Percentiles rank a stretch among this genome's conserved stretches.
Evolutionary conservation across 2,797 vertebrate species (phyloP).

Genomic region (Buphagus erythrorhynchus): DNA sequence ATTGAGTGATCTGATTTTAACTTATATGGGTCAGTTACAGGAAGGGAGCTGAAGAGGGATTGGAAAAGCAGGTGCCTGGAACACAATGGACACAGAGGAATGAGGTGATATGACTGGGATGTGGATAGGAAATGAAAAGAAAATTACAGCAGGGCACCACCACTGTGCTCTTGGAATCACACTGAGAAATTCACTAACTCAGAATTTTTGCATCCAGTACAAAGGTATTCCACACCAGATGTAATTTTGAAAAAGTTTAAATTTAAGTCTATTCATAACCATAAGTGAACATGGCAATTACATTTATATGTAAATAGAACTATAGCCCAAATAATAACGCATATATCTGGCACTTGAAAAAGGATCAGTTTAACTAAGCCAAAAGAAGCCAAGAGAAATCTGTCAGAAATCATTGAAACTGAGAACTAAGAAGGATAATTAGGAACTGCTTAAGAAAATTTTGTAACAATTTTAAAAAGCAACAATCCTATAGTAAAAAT

Average conservation of each 20-base stretch:
- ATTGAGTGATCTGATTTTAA: conserved; percentile 8
- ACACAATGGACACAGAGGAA: background rate
- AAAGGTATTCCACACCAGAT: background rate
- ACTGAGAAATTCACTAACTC: background rate
- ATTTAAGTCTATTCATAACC: background rate
- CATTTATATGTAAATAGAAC: background rate
- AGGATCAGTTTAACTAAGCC: background rate
- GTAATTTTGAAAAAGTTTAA: background rate
- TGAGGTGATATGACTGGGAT: background rate
- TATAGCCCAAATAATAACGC: background rate
- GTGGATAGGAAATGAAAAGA: background rate
- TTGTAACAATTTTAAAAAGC: background rate
- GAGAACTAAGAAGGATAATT: background rate
- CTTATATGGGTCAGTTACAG: background rate
- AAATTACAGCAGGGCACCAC: background rate
- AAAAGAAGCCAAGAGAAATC: background rate
- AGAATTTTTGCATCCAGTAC: background rate
- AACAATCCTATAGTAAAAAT: background rate
- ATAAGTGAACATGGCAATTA: background rate
- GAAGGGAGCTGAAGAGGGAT: background rate
- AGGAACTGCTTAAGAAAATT: background rate
- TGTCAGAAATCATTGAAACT: background rate
- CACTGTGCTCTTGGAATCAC: background rate
- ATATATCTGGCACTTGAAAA: background rate
- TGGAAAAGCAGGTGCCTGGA: conserved; percentile 3